Conservation (phyloP, 2,888 invertebrate genomes). For the Eupithecia vulgata region DNA sequence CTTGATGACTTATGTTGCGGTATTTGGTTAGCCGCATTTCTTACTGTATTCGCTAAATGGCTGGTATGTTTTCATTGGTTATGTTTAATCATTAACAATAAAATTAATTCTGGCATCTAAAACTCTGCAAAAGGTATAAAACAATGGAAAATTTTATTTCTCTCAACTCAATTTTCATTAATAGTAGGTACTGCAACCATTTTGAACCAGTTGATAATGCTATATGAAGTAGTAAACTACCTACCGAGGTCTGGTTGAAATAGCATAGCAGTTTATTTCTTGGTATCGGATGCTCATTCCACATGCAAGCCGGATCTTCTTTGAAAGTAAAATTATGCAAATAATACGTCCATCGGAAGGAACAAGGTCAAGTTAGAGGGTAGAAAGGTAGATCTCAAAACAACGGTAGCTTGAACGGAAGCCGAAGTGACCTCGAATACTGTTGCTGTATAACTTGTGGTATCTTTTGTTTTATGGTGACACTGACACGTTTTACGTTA, state of each 20-base stretch:
- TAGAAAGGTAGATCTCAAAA: conserved; percentile 44
- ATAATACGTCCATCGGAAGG: conserved; percentile 29
- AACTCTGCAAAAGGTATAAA: not conserved
- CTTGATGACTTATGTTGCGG: conserved; percentile 55
- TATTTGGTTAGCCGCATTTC: conserved; percentile 48
- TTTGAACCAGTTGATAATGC: not conserved
- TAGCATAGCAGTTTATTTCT: not conserved
- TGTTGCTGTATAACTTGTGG: conserved; percentile 27
- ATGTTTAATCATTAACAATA: not conserved
- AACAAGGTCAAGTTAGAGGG: conserved; percentile 38
- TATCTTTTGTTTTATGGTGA: not conserved
- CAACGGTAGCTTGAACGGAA: conserved; percentile 48
- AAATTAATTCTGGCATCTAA: not conserved
- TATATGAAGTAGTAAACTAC: not conserved
- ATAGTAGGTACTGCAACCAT: not conserved
- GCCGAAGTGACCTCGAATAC: conserved; percentile 41
- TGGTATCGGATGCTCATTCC: conserved; percentile 1
- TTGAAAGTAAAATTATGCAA: conserved; percentile 24
- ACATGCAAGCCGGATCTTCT: conserved; percentile 12
- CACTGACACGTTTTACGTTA: not conserved
- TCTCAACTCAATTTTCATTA: not conserved
- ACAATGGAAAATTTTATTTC: not conserved
- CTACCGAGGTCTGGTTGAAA: not conserved
- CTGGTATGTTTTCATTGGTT: not conserved
- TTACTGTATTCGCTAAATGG: conserved; percentile 20